Percentiles rank a stretch among this genome's conserved stretches.
Evolutionary conservation across 2,113 vertebrate species (phyloP).

Genomic region (Mastomys coucha): DNA sequence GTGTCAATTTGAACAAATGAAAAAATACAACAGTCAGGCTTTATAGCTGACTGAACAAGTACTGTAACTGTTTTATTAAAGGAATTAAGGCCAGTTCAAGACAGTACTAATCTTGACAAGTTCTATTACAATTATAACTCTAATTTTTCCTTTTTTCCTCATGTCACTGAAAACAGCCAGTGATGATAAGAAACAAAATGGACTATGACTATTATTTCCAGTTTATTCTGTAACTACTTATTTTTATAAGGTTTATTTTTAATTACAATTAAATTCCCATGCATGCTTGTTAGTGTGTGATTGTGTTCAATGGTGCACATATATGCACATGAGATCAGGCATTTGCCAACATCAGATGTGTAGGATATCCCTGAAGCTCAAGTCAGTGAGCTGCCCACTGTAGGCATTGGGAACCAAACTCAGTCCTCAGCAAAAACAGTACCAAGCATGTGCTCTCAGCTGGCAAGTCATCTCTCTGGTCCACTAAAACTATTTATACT

Average conservation of each 20-base stretch:
- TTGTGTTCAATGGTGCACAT: not conserved
- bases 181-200: slow-evolving; percentile 7
- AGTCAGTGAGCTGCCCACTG: not conserved
- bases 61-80: not conserved
- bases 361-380: not conserved
- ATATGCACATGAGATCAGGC: not conserved
- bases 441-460: no score
- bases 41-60: slow-evolving; percentile 11
- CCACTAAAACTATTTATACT: not conserved
- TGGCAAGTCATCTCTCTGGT: not conserved
- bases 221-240: slow-evolving; percentile 13
- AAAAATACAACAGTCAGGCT: slow-evolving; percentile 19
- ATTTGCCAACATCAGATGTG: not conserved
- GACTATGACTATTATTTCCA: not conserved
- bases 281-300: no score
- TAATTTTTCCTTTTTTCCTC: not conserved
- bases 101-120: not conserved
- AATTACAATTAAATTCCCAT: not conserved
- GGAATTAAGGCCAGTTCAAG: slow-evolving; percentile 20
- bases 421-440: not conserved
- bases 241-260: not conserved
- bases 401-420: not conserved
- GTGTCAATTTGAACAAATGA: slow-evolving; percentile 40
- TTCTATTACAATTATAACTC: not conserved
- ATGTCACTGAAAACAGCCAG: not conserved